Percentiles rank a stretch among this genome's conserved stretches.
Conservation (phyloP, 2,113 vertebrate genomes). For the Alethe diademata region DNA sequence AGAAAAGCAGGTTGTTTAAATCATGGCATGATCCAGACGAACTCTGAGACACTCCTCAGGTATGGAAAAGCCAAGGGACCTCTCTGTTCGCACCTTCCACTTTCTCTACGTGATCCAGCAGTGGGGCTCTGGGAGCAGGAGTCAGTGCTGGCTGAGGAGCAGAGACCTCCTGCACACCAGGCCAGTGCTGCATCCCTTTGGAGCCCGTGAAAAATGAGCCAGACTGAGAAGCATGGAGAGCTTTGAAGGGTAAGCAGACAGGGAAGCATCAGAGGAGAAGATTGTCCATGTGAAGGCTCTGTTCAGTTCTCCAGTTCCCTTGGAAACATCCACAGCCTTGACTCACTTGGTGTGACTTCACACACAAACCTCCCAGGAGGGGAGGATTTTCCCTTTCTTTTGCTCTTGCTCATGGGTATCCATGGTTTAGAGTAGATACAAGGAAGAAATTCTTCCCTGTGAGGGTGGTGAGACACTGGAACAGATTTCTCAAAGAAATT, state of each 20-base stretch:
- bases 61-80: background rate
- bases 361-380: background rate
- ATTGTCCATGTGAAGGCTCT: background rate
- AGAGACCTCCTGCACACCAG: background rate
- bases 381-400: background rate
- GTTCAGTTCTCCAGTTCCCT: background rate
- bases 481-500: background rate
- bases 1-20: background rate
- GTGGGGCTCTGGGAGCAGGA: background rate
- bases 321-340: background rate
- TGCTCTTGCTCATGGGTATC: background rate
- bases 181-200: background rate
- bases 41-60: background rate
- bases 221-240: background rate
- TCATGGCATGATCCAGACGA: background rate
- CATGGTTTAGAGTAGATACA: background rate
- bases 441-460: background rate
- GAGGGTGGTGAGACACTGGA: background rate
- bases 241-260: background rate
- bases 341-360: background rate
- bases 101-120: background rate
- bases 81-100: background rate
- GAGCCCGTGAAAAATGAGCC: background rate
- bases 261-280: background rate
- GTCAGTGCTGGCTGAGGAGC: background rate